Evolutionary conservation across 2,888 invertebrate genomes (phyloP).

Genomic region (Stenodera caucasica): DNA sequence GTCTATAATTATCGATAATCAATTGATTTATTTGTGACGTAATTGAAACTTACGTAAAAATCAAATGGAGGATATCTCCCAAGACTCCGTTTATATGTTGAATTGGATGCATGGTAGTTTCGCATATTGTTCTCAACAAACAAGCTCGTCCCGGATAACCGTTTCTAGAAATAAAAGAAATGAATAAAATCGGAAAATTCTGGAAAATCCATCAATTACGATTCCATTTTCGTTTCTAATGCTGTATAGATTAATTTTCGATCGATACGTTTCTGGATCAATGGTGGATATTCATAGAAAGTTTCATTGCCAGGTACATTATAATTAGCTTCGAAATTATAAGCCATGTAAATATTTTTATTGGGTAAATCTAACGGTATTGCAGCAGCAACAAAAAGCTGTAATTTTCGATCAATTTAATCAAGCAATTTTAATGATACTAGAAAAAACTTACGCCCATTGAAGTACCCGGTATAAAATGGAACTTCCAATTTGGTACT

Average conservation of each 20-base stretch:
- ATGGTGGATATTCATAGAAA: slow-evolving; percentile 46
- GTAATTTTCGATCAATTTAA: neutral
- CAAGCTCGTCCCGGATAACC: slow-evolving; percentile 63
- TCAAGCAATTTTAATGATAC: neutral
- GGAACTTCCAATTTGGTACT: slow-evolving; percentile 33
- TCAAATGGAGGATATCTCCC: slow-evolving; percentile 71
- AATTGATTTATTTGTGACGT: too few relatives aligned
- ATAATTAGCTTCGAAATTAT: slow-evolving; percentile 75
- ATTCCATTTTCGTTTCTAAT: slow-evolving; percentile 43
- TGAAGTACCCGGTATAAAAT: slow-evolving; percentile 33
- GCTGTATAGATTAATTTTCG: slow-evolving; percentile 41
- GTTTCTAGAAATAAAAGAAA: slow-evolving; percentile 28
- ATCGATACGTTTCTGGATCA: slow-evolving; percentile 38
- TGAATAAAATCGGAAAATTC: neutral
- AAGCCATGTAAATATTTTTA: slow-evolving; percentile 70
- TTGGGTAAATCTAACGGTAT: slow-evolving; percentile 70
- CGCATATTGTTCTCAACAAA: slow-evolving; percentile 74
- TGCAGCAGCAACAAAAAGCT: slow-evolving; percentile 72
- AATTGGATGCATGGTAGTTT: slow-evolving; percentile 70
- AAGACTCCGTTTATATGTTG: slow-evolving; percentile 65
- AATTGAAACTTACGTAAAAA: slow-evolving; percentile 65
- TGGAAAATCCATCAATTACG: slow-evolving; percentile 40
- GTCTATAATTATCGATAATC: slow-evolving; percentile 55
- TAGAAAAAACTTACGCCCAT: slow-evolving; percentile 32
- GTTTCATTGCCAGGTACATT: slow-evolving; percentile 61